Base-by-base conservation (phyloP, 2,888 invertebrate species). In the Phyllotreta cruciferae region DNA sequence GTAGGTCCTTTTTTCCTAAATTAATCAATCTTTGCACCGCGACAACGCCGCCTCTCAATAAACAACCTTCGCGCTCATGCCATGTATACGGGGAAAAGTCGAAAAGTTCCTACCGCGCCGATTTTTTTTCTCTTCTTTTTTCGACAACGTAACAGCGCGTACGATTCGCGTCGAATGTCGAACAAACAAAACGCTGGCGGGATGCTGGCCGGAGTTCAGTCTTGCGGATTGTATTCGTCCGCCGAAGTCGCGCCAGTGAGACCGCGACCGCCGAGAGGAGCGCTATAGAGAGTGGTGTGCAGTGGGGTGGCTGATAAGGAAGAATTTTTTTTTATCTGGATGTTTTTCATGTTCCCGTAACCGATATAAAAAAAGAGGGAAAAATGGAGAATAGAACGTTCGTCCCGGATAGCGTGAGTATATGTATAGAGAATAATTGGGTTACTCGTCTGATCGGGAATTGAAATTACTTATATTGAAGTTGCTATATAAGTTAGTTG, bases 201-300 rank as follows among this genome's bases (percentile, higher is more conserved):
- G 64, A 64, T 64, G 64, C 57, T 64, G 64, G 56, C 41, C 41
- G 44, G 37, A 1, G 10, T 47, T 9, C 53, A 52, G 56, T 56
- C 38, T 24, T 38, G 13, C 13, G 13, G 37, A 13, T 38, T 13
- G n/a, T n/a, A 38, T 14, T 13, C 35, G 35, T n/a, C 14, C 1
- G 10, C n/a, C n/a, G n/a, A 7, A 50, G 50, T 50, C 37, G 50
- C 3, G 10, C 11, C 50, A 38, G 37, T 52, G 36, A 38, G 38
- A 14, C 76, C 76, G 63, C 65, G 54, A 55, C 61, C 9, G 10
- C 10, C 41, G 41, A 37, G 63, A 72, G 24, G 70, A 75, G 77
- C 76, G 77, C 75, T 73, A 70, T n/a, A 73, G 78, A 80, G 80
- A 80, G 80, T 80, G 79, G 80, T 80, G 80, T 79, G 80, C 67